phyloP scores from a whole-genome alignment of 2,113 vertebrate species.

The Trochalopteron elliotii region DNA sequence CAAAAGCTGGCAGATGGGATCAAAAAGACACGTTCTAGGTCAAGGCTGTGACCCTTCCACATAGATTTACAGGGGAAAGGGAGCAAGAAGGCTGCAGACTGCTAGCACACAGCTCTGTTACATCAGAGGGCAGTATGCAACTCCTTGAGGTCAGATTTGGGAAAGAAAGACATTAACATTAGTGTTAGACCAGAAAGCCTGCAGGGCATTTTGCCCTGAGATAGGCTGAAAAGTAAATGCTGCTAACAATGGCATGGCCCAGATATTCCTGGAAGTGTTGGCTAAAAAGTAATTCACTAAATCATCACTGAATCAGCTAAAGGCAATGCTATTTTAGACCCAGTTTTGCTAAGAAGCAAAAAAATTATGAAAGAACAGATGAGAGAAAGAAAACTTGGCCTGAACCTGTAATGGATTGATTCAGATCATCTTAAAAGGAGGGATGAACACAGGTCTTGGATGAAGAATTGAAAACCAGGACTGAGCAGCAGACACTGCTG shows the following conservation, averaged over 20 bases:
- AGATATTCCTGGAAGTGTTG: constrained; percentile 44
- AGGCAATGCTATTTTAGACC: constrained; percentile 36
- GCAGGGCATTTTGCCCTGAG: not conserved
- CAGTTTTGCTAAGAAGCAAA: not conserved
- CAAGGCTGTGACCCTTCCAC: not conserved
- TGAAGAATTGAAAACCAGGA: not conserved
- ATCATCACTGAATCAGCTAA: constrained; percentile 6
- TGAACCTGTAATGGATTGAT: not conserved
- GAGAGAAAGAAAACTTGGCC: constrained; percentile 4
- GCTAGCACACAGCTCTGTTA: not conserved
- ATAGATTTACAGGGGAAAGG: not conserved
- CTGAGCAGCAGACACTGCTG: not conserved
- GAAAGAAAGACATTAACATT: not conserved
- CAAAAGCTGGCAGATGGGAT: not conserved
- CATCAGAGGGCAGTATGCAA: not conserved
- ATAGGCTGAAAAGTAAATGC: constrained; percentile 10
- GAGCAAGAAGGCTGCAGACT: not conserved
- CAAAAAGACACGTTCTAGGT: not conserved
- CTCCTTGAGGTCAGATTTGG: constrained; percentile 20
- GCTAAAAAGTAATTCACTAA: not conserved
- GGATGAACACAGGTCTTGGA: not conserved
- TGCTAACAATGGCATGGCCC: not conserved
- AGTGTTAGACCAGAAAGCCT: not conserved
- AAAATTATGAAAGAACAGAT: not conserved
- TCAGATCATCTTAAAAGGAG: not conserved